phyloP scores from a whole-genome alignment of 2,113 vertebrate genomes.

The Scortum barcoo region DNA sequence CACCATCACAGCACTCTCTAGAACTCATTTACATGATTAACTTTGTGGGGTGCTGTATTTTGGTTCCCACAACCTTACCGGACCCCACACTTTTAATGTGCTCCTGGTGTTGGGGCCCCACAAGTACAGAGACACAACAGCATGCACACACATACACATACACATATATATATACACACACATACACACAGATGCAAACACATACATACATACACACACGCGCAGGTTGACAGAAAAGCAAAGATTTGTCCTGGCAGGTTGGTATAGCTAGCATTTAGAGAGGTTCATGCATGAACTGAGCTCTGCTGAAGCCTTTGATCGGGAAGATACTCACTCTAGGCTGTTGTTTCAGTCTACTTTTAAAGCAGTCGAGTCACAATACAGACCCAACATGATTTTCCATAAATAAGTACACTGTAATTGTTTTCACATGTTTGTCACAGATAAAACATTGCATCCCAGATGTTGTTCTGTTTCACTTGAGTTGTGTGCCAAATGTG shows the following conservation, averaged over 20 bases:
- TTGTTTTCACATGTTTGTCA: conserved; percentile 16
- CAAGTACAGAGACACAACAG: too few relatives aligned
- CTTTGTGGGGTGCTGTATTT: too few relatives aligned
- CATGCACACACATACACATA: not conserved
- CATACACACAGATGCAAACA: not conserved
- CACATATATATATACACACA: too few relatives aligned
- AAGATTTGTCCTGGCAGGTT: not conserved
- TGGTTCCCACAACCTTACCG: too few relatives aligned
- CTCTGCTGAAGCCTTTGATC: not conserved
- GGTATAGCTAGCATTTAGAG: not conserved
- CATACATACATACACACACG: not conserved
- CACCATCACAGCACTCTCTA: too few relatives aligned
- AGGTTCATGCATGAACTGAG: conserved; percentile 29
- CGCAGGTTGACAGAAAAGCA: conserved; percentile 2
- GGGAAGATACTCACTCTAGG: not conserved
- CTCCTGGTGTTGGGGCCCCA: too few relatives aligned
- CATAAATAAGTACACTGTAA: not conserved
- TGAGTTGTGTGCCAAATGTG: not conserved
- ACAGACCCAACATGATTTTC: conserved; percentile 7
- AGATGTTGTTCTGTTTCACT: not conserved
- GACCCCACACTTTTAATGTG: too few relatives aligned
- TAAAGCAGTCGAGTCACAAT: not conserved
- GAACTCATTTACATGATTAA: too few relatives aligned
- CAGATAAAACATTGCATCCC: not conserved
- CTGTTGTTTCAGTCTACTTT: not conserved